Base-by-base conservation (phyloP, 2,888 invertebrate genomes). In the Eupithecia tripunctaria region DNA sequence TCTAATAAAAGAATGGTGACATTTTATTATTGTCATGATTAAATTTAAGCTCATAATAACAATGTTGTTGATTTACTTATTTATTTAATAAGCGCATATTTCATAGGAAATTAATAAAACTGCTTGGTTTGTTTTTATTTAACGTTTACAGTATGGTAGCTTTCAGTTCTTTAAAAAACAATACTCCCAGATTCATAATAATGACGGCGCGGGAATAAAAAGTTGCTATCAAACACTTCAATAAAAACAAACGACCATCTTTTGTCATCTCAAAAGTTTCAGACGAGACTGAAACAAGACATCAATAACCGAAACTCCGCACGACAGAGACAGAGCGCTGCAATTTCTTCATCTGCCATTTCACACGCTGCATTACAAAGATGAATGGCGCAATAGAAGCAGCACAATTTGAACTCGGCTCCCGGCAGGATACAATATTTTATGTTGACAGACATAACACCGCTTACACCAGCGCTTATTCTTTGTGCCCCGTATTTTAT, bases 401-500 rank as follows among this genome's bases (percentile, higher is more conserved):
- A 86, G 88, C 87, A 90, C 91, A 92, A 91, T 93, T 92, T 89
- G 91, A 91, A 87, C 91, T 72, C 87, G 85, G 85, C 86, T 88
- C 90, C 89, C 89, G 84, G 85, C 86, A 94, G 94, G 94, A 94
- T 94, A 92, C 92, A 91, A 94, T 94, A 94, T 94, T 93, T 94
- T 92, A 94, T 88, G 92, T 92, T 93, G 94, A 94, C 94, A 94
- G 94, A 93, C 93, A 91, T 93, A 93, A 93, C 93, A 93, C 89
- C 92, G 91, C 91, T 93, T 94, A 94, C 91, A 91, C 92, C 91
- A 93, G 87, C 94, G 91, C 92, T 94, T 93, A 94, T 94, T 94
- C 94, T 94, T 94, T 93, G 93, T 92, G 93, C 90, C 91, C 90
- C 93, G 93, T 94, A 94, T 94, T 94, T 94, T 94, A 94, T 94